Conservation (phyloP, 2,113 vertebrate genomes). For the Antechinus flavipes region DNA sequence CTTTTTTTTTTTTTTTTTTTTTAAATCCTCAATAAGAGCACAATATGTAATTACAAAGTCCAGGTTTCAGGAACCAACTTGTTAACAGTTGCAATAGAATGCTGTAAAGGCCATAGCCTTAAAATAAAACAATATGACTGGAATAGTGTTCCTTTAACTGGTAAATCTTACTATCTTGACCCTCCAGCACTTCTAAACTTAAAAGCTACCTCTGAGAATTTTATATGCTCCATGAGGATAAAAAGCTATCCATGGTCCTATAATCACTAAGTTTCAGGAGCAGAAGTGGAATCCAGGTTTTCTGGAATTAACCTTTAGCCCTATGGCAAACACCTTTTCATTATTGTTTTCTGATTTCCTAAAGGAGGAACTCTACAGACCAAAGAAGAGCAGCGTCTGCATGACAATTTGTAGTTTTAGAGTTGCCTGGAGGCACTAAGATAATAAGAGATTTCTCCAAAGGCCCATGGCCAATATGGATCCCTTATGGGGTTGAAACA, state of each 20-base stretch:
- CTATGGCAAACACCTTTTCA: not conserved
- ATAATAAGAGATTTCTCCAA: not conserved
- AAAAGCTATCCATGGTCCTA: not conserved
- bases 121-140: not conserved
- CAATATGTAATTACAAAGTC: not conserved
- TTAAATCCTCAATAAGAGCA: not conserved
- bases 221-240: not conserved
- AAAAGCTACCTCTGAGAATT: not conserved
- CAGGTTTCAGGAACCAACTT: not conserved
- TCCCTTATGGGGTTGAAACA: not conserved
- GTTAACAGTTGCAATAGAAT: not conserved
- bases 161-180: not conserved
- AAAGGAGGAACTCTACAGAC: not conserved
- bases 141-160: not conserved
- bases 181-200: not conserved
- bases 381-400: not conserved
- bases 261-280: not conserved
- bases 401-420: not conserved
- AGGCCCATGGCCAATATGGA: not conserved
- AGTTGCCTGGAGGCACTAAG: not conserved
- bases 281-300: not conserved
- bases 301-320: not conserved
- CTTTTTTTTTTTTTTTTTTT: not conserved
- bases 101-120: not conserved
- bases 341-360: not conserved